phyloP scores from a whole-genome alignment of 2,888 invertebrate species.

The Sympetrum striolatum region DNA sequence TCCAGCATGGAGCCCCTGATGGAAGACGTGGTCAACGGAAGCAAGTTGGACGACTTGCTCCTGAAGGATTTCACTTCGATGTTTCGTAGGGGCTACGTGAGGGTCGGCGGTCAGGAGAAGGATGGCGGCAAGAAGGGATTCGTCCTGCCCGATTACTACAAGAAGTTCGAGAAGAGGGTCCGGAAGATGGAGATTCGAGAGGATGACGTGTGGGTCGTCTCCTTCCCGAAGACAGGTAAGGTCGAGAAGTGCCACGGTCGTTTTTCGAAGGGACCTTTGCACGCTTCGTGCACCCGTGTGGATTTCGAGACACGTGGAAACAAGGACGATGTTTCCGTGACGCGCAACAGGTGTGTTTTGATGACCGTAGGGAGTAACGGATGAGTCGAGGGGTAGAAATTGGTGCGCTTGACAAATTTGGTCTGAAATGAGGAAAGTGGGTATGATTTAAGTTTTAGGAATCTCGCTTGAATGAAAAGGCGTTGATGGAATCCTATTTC shows the following conservation, averaged over 20 bases:
- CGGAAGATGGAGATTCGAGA: conserved; percentile 61
- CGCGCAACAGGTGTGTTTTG: too few relatives aligned
- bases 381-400: too few relatives aligned
- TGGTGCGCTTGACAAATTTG: too few relatives aligned
- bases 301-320: too few relatives aligned
- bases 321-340: too few relatives aligned
- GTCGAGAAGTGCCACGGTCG: not conserved
- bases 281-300: not conserved
- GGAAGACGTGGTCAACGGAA: conserved; percentile 2
- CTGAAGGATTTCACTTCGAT: conserved; percentile 35
- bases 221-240: conserved; percentile 66
- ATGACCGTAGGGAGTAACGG: too few relatives aligned
- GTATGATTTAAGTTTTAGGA: too few relatives aligned
- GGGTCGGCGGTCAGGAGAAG: not conserved
- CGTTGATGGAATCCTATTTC: too few relatives aligned
- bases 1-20: not conserved
- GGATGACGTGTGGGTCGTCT: conserved; percentile 65
- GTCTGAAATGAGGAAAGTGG: too few relatives aligned
- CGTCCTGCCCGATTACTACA: conserved; percentile 59
- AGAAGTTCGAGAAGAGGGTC: conserved; percentile 58
- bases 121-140: conserved; percentile 54
- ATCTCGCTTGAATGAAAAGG: too few relatives aligned
- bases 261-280: not conserved
- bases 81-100: conserved; percentile 44
- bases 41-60: conserved; percentile 22